Conservation (phyloP, 2,113 vertebrate species). For the Gambusia affinis region DNA sequence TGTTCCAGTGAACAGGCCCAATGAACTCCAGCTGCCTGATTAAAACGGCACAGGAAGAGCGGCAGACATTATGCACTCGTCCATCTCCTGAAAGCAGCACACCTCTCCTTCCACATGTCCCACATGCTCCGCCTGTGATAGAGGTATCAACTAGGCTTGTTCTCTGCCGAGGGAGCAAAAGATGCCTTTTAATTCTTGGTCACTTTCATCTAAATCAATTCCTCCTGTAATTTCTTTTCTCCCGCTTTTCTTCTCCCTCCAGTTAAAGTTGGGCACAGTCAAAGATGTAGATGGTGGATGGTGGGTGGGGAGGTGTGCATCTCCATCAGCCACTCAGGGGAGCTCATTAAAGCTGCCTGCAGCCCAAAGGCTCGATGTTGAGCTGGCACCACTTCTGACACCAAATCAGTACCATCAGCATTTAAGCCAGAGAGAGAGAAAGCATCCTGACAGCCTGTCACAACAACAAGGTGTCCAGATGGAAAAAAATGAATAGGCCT, state of each 20-base stretch:
- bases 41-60: conserved; percentile 4
- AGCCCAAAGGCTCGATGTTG: conserved; percentile 48
- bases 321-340: conserved; percentile 71
- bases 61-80: conserved; percentile 21
- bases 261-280: conserved; percentile 56
- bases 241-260: conserved; percentile 42
- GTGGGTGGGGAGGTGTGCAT: conserved; percentile 28
- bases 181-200: neutral
- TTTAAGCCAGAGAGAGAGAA: conserved; percentile 14
- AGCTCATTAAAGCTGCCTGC: conserved; percentile 71
- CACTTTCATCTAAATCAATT: conserved; percentile 44
- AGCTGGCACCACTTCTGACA: conserved; percentile 68
- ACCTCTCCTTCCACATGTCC: conserved; percentile 20
- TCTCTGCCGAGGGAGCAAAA: conserved; percentile 24
- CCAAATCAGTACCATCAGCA: conserved; percentile 30
- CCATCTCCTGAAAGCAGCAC: conserved; percentile 21
- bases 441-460: conserved; percentile 40
- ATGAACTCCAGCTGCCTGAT: neutral
- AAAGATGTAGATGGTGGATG: conserved; percentile 37
- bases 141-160: conserved; percentile 43
- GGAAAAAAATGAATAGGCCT: neutral
- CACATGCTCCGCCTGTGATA: conserved; percentile 17
- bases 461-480: conserved; percentile 29
- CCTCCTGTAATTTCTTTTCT: conserved; percentile 27
- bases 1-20: conserved; percentile 2